Evolutionary conservation across 2,888 invertebrate species (phyloP), one percentile per base, ranked within the genome.

Genomic region (Ischnura elegans): DNA sequence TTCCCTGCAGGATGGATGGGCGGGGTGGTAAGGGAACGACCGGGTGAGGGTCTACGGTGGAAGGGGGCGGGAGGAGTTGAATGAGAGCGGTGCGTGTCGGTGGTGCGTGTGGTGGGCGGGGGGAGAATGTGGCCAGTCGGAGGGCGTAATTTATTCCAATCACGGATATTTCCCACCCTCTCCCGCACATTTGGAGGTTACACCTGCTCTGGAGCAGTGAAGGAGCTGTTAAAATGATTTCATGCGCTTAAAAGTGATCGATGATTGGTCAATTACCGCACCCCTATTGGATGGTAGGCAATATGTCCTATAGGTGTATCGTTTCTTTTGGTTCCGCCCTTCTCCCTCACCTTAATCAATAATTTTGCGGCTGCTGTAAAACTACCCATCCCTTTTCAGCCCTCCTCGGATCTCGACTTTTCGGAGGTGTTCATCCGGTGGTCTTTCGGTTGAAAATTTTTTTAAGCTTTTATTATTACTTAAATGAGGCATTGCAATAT

Each of bases 171-270:
- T 86, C n/a, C 13, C 51, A 3, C 13, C 42, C 5, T 42, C 43
- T n/a, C 43, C 21, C 86, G 45, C 86, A n/a, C 86, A 86, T 86
- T 86, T 86, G 86, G 86, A 46, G 46, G 45, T 86, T 86, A 86
- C 86, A 86, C 86, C 86, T 86, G 86, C 46, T 46, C 45, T n/a
- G 46, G 36, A 43, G 45, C 86, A 46, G 19, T 46, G 86, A 86
- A 86, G 86, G 43, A 86, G 86, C 86, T 86, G 86, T 86, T 86
- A 46, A 76, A 86, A 43, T 46, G 86, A 86, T 86, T 86, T 86
- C 46, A n/a, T 46, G 46, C 86, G 86, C 86, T 76, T 76, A 86
- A 43, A 86, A 86, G n/a, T 46, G 45, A 86, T 86, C 46, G 86
- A 43, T 86, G 86, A 86, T 86, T 86, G 45, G 86, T 86, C 45